phyloP scores from a whole-genome alignment of 2,888 invertebrate genomes.

The Cosmopolites sordidus region DNA sequence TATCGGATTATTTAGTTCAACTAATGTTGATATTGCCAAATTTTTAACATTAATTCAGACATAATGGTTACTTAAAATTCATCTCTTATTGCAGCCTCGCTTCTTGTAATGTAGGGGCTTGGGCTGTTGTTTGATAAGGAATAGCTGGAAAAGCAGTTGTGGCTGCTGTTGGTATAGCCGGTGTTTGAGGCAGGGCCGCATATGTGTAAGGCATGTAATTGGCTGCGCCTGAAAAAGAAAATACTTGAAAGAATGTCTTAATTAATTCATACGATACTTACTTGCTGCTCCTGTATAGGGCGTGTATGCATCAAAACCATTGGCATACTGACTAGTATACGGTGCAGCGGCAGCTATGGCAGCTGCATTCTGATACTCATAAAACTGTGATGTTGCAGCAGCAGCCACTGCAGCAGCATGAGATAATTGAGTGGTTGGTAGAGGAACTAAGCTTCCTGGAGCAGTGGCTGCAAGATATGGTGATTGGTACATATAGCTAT shows the following conservation, averaged over 20 bases:
- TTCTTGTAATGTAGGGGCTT: slow-evolving; percentile 66
- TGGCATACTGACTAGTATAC: slow-evolving; percentile 69
- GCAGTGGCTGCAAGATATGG: slow-evolving; percentile 63
- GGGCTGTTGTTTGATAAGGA: slow-evolving; percentile 57
- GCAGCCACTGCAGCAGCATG: slow-evolving; percentile 74
- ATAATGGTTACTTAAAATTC: no score
- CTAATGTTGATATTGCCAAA: no score
- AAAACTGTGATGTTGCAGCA: slow-evolving; percentile 74
- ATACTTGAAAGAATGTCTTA: neutral
- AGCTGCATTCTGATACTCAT: slow-evolving; percentile 64
- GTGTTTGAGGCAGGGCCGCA: slow-evolving; percentile 60
- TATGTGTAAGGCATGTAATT: slow-evolving; percentile 75
- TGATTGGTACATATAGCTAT: slow-evolving; percentile 73
- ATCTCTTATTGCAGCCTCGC: slow-evolving; percentile 66
- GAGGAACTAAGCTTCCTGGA: slow-evolving; percentile 64
- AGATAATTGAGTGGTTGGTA: slow-evolving; percentile 64
- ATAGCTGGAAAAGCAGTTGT: slow-evolving; percentile 57
- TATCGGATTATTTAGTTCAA: no score
- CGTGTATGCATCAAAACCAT: slow-evolving; percentile 64
- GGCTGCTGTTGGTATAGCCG: slow-evolving; percentile 53
- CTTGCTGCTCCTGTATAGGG: slow-evolving; percentile 67
- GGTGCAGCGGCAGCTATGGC: slow-evolving; percentile 66
- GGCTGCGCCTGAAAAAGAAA: slow-evolving; percentile 45
- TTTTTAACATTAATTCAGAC: no score
- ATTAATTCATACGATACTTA: slow-evolving; percentile 10